phyloP scores from a whole-genome alignment of 2,113 vertebrate species.

The Thamnaconus septentrionalis region DNA sequence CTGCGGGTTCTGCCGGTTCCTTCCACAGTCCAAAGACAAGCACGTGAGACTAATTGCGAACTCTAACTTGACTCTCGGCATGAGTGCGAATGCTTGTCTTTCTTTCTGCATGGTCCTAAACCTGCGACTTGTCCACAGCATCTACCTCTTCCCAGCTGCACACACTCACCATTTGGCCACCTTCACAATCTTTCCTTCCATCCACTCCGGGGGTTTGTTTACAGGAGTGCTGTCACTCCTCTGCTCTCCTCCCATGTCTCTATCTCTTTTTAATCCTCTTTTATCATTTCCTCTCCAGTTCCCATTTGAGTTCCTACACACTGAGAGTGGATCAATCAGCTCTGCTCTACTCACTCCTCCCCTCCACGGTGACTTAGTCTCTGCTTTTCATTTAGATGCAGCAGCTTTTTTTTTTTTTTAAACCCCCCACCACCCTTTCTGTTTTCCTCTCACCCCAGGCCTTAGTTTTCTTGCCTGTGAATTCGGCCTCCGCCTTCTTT shows the following conservation, averaged over 20 bases:
- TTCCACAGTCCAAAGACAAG: background rate
- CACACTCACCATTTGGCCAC: constrained; percentile 19
- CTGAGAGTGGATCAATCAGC: constrained; percentile 11
- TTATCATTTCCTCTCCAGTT: constrained; percentile 41
- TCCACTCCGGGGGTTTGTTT: constrained; percentile 58
- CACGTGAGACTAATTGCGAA: constrained; percentile 16
- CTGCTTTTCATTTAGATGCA: constrained; percentile 37
- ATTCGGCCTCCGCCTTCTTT: constrained; percentile 22
- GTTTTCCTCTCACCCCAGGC: constrained; percentile 9
- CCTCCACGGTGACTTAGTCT: constrained; percentile 8
- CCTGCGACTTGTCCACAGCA: constrained; percentile 9
- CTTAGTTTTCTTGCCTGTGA: constrained; percentile 7
- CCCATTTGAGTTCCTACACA: constrained; percentile 46
- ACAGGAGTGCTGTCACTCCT: constrained; percentile 37
- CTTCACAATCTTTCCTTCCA: constrained; percentile 52
- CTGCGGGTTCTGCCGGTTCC: too few relatives aligned
- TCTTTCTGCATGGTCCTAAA: constrained; percentile 19
- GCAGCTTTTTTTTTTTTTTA: constrained; percentile 4
- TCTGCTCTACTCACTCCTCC: background rate
- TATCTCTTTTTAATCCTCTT: constrained; percentile 44
- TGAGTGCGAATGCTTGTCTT: constrained; percentile 13
- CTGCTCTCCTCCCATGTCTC: constrained; percentile 30
- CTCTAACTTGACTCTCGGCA: constrained; percentile 14
- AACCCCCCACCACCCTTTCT: background rate
- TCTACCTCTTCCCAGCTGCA: constrained; percentile 24